A percentile compares a stretch with the other conserved stretches of the same genome.
These are phyloP conservation scores for Anhinga anhinga DNA, from an alignment of 2,113 vertebrate genomes.

Conservation along the genomic window DNA sequence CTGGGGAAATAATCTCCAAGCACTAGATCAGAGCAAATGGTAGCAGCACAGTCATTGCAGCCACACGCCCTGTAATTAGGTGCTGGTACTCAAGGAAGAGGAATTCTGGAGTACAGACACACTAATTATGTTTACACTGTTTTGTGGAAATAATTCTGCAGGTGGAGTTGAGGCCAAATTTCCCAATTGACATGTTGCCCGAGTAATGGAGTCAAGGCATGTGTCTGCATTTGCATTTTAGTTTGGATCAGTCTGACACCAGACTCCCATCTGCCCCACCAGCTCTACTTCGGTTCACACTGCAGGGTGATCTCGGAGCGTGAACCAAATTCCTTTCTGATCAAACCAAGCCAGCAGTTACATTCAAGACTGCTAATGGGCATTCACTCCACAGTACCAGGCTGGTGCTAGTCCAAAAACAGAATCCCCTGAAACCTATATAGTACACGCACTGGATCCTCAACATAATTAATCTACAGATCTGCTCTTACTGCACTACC, in stretches of 20 bases:
- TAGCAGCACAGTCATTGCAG: background rate
- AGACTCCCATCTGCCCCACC: background rate
- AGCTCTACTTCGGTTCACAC: background rate
- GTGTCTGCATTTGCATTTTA: rapidly evolving
- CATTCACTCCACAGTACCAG: background rate
- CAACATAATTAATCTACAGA: background rate
- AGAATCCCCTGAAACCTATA: background rate
- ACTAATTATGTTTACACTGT: background rate
- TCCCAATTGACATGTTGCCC: background rate
- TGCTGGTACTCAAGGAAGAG: background rate
- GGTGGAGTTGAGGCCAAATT: background rate
- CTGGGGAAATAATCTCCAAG: background rate
- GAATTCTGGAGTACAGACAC: background rate
- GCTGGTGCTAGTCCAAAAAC: background rate
- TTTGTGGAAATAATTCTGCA: background rate
- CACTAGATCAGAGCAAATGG: background rate
- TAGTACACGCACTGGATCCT: rapidly evolving
- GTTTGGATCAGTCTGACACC: background rate
- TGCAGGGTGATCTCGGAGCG: rapidly evolving
- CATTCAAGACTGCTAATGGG: background rate
- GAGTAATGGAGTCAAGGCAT: background rate
- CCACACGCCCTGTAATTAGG: background rate
- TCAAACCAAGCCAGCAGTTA: background rate
- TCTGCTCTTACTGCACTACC: background rate
- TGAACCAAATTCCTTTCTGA: rapidly evolving